Evolutionary conservation across 2,113 vertebrate species (phyloP), one percentile per base, ranked within the genome.

Genomic region (Anolis sagrei): DNA sequence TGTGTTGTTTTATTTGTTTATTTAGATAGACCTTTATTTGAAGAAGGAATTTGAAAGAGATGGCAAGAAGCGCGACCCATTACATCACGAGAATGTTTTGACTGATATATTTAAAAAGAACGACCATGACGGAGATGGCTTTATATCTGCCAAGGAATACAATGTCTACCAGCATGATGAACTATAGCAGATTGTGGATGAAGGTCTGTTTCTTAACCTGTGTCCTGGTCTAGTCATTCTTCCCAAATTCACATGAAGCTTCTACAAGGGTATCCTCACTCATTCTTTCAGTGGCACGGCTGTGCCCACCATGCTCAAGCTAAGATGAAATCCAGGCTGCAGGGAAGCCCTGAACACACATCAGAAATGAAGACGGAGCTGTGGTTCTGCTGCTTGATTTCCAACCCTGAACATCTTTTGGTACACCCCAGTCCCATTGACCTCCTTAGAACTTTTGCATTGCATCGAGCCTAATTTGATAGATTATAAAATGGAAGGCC

Each of bases 141-240:
- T 92, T 86, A 98, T 99, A 95, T 98, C 98, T n/a, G 86, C 96
- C 21, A 98, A 95, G 79, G 99, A 99, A 93, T 99, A 98, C 86
- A 98, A 99, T 78, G 94, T 99, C 58, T 98, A 98, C 90, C 93
- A 97, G 58, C 99, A 99, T 21, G 98, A 99, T 91, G 99, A 99
- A 93, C 97, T 99, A 69, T 99, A 97, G 95, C 51, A 82, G 84
- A 68, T 68, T 86, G 16, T 64, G 83, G 76, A 75, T 82, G 74
- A 88, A 66, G 23, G 86, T 81, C 68, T 29, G 0, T 69, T 87
- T 6, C 74, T 86, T 93, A 92, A 69, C 69, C 89, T 82, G 87
- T 25, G 27, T 51, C 79, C 64, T 44, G 61, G 19, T 78, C 32
- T 39, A 69, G 49, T 48, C 21, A 3, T 85, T 72, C 68, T 5